Conservation (phyloP, 2,797 vertebrate genomes). For the Pelochelys cantorii region DNA sequence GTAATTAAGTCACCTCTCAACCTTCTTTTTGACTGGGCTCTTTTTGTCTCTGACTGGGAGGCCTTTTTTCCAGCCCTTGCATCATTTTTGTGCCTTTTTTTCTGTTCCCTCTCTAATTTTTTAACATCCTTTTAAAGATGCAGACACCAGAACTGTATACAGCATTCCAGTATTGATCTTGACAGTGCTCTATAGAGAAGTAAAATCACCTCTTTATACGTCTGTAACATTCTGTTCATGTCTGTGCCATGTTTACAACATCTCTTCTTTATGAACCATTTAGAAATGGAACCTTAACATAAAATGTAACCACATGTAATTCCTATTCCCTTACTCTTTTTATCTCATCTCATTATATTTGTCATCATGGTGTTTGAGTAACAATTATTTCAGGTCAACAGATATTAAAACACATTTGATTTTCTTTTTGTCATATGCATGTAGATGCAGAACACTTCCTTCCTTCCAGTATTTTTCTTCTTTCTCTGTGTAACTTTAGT, state of each 20-base stretch:
- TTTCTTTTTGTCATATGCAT: not conserved
- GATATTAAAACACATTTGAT: not conserved
- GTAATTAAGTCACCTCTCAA: too few species aligned
- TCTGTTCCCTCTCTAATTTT: too few species aligned
- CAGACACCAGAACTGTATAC: too few species aligned
- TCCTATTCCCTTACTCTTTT: not conserved
- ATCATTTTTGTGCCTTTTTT: too few species aligned
- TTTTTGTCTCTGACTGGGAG: too few species aligned
- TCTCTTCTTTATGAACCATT: not conserved
- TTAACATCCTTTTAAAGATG: too few species aligned
- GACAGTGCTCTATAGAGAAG: too few species aligned
- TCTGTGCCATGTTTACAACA: too few species aligned
- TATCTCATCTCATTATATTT: not conserved
- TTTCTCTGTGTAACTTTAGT: not conserved
- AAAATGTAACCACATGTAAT: not conserved
- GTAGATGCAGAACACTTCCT: not conserved
- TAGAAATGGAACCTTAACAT: not conserved
- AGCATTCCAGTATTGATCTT: too few species aligned
- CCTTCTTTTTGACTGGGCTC: too few species aligned
- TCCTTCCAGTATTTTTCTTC: not conserved
- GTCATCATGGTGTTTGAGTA: not conserved
- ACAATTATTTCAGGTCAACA: not conserved
- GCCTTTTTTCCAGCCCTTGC: too few species aligned
- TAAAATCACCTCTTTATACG: not conserved
- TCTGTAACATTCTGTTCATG: not conserved